Evolutionary conservation across 1,140 invertebrate species (phyloP).

Genomic region (Drosophila pallidifrons): DNA sequence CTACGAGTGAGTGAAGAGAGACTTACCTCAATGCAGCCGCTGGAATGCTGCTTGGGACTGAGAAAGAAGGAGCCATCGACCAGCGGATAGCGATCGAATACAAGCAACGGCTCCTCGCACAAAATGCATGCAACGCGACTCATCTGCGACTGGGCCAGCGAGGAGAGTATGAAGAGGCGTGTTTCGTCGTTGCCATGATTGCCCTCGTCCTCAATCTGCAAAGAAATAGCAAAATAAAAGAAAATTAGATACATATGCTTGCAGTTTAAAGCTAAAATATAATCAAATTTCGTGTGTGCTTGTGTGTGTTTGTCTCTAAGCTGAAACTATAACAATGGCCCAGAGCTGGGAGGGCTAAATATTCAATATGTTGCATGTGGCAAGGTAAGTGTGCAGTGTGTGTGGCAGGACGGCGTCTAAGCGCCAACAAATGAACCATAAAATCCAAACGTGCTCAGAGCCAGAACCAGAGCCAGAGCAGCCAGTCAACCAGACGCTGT

Average conservation of each 20-base stretch:
- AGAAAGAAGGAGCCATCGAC: conserved; percentile 99
- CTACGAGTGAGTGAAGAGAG: background rate
- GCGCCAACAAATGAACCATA: conserved; percentile 83
- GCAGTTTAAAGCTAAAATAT: conserved; percentile 33
- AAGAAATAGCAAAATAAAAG: conserved; percentile 29
- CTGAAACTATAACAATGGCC: conserved; percentile 45
- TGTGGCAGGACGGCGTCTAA: conserved; percentile 57
- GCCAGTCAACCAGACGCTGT: conserved; percentile 22
- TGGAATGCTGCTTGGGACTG: conserved; percentile 95
- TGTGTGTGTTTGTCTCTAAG: background rate
- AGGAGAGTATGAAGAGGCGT: conserved; percentile 95
- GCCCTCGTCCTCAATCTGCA: conserved; percentile 97
- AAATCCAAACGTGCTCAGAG: conserved; percentile 78
- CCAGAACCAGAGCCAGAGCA: background rate
- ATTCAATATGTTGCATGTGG: conserved; percentile 22
- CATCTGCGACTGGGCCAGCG: conserved; percentile 93
- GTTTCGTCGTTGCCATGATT: conserved; percentile 99
- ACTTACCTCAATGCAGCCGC: conserved; percentile 92
- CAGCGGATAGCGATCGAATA: conserved; percentile 98
- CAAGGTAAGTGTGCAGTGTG: background rate
- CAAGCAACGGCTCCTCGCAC: conserved; percentile 94
- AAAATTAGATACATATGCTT: conserved; percentile 31
- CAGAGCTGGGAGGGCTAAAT: conserved; percentile 21
- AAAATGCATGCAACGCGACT: conserved; percentile 94
- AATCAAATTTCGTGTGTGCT: conserved; percentile 28